A percentile compares a stretch with the other conserved stretches of the same genome.
These are phyloP conservation scores for Panagrolaimus sp. DNA, from an alignment of 1,140 invertebrate genomes.

Conservation along the genomic window DNA sequence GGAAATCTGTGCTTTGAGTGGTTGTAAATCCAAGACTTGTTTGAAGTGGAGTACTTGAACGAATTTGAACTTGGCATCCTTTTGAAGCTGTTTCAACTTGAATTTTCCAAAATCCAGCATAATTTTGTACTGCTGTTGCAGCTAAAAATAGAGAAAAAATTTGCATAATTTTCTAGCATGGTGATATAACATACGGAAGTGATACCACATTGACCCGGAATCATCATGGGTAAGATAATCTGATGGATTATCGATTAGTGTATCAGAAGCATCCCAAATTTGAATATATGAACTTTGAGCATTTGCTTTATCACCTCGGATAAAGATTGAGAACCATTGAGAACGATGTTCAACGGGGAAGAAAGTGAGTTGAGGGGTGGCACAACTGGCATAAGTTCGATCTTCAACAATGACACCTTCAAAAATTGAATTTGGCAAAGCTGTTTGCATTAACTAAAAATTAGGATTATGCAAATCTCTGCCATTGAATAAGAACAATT, in stretches of 20 bases:
- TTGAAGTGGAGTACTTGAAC: background rate
- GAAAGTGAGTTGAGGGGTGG: background rate
- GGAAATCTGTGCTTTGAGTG: background rate
- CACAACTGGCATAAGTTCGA: no score
- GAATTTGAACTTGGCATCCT: background rate
- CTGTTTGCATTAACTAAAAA: background rate
- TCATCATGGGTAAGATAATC: background rate
- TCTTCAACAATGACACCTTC: conserved; percentile 11
- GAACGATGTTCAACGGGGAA: conserved; percentile 5
- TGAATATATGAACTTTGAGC: background rate
- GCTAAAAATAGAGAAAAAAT: no score
- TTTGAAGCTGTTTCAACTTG: background rate
- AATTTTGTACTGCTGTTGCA: background rate
- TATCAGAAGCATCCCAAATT: background rate
- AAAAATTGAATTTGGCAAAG: background rate
- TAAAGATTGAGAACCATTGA: background rate
- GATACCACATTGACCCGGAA: background rate
- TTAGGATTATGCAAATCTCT: no score
- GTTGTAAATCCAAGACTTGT: background rate
- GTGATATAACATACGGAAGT: background rate
- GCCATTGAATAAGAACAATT: background rate
- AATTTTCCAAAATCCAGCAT: conserved; percentile 8
- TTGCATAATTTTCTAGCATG: background rate
- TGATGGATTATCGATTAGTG: background rate
- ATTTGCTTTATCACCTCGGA: background rate